Conservation (phyloP, 2,888 invertebrate genomes). For the Drosophila barbarae region DNA sequence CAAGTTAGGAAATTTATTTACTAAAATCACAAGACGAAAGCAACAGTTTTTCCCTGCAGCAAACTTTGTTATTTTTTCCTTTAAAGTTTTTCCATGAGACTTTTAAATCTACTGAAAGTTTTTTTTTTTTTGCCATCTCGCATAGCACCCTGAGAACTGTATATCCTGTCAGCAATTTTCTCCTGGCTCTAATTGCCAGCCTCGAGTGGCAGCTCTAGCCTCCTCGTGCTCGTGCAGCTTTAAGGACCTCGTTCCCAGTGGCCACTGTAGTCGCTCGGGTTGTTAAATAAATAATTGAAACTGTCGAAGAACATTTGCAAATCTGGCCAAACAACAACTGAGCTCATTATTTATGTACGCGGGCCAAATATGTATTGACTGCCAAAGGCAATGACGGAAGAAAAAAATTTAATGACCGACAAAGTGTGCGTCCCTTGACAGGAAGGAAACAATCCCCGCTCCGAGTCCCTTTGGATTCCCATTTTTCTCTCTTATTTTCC, state of each 20-base stretch:
- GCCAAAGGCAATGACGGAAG: slow-evolving; percentile 32
- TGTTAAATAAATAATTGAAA: slow-evolving; percentile 39
- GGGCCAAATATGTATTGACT: slow-evolving; percentile 46
- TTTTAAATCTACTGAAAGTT: slow-evolving; percentile 4
- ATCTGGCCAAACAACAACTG: slow-evolving; percentile 36
- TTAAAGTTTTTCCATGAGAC: neutral
- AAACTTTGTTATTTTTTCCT: neutral
- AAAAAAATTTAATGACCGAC: slow-evolving; percentile 62
- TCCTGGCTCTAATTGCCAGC: slow-evolving; percentile 20
- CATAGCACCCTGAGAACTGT: slow-evolving; percentile 1
- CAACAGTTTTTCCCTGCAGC: neutral
- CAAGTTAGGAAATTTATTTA: neutral
- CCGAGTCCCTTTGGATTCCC: slow-evolving; percentile 2
- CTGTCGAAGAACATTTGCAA: slow-evolving; percentile 47
- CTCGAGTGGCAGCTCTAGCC: slow-evolving; percentile 12
- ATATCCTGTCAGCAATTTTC: slow-evolving; percentile 11
- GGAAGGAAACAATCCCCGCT: slow-evolving; percentile 39
- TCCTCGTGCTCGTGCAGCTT: neutral
- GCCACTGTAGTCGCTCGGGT: slow-evolving; percentile 21
- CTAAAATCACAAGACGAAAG: neutral
- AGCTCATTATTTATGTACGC: slow-evolving; percentile 63
- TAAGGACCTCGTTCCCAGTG: neutral
- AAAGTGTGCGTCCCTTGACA: slow-evolving; percentile 50
- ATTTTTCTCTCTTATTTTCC: slow-evolving; percentile 5
- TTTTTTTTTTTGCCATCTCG: neutral